Conservation (phyloP, 2,888 invertebrate species). For the Lasioglossum oenotherae region DNA sequence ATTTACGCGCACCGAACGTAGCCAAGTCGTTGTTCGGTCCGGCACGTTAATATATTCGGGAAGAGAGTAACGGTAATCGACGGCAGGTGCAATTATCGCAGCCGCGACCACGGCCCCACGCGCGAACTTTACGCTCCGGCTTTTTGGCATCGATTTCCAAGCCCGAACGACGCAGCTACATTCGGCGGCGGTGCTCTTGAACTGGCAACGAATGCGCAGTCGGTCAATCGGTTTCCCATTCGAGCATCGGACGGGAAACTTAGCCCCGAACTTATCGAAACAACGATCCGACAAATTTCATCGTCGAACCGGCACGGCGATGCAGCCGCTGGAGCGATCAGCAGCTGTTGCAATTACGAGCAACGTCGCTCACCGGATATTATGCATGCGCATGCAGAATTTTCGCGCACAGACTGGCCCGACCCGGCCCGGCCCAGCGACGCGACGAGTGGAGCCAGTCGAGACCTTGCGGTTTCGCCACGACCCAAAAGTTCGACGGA, state of each 20-base stretch:
- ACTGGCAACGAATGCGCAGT: constrained; percentile 1
- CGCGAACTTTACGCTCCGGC: constrained; percentile 9
- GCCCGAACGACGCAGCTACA: background rate
- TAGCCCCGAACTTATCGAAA: background rate
- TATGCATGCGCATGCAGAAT: constrained; percentile 51
- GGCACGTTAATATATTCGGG: constrained; percentile 44
- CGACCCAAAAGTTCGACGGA: constrained; percentile 1
- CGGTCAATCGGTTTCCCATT: constrained; percentile 10
- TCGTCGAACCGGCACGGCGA: background rate
- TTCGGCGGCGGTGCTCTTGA: background rate
- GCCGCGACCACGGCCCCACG: constrained; percentile 16
- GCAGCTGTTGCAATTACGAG: constrained; percentile 53
- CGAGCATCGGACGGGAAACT: background rate
- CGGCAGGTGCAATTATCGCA: constrained; percentile 65
- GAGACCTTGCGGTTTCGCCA: no score
- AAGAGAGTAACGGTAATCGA: constrained; percentile 60
- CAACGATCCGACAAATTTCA: constrained; percentile 9
- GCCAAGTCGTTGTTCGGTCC: background rate
- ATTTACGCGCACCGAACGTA: background rate
- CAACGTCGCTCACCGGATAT: constrained; percentile 44
- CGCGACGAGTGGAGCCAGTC: background rate
- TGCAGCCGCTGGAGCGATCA: constrained; percentile 43
- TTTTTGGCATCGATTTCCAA: constrained; percentile 33
- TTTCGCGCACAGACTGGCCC: background rate
- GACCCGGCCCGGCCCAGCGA: background rate